Evolutionary conservation across 1,140 invertebrate genomes (phyloP).

Genomic region (Plectrocnemia conspersa): DNA sequence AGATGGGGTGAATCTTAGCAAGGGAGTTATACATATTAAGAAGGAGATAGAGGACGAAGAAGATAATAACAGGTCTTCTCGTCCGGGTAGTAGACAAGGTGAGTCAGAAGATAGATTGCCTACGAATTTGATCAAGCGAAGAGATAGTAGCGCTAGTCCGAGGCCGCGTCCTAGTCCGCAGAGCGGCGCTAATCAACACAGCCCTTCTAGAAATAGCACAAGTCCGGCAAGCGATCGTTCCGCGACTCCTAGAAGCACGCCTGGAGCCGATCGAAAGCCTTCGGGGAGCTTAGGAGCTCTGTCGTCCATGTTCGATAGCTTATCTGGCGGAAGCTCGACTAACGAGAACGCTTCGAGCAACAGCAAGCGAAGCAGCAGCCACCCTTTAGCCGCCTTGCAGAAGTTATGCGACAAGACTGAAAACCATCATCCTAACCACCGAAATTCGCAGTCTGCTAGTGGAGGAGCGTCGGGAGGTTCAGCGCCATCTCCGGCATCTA

Average conservation of each 20-base stretch:
- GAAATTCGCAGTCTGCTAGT: slow-evolving; percentile 39
- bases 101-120: slow-evolving; percentile 41
- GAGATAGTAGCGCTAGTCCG: slow-evolving; percentile 42
- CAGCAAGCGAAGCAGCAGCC: slow-evolving; percentile 65
- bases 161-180: slow-evolving; percentile 57
- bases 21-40: slow-evolving; percentile 51
- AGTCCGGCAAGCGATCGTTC: slow-evolving; percentile 74
- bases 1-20: slow-evolving; percentile 48
- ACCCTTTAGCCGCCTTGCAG: slow-evolving; percentile 87
- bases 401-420: slow-evolving; percentile 94
- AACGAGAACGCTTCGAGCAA: slow-evolving; percentile 46
- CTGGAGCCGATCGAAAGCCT: slow-evolving; percentile 61
- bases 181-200: slow-evolving; percentile 54
- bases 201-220: slow-evolving; percentile 58
- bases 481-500: slow-evolving; percentile 42
- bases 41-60: slow-evolving; percentile 55
- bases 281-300: slow-evolving; percentile 73
- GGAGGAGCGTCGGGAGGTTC: slow-evolving; percentile 40
- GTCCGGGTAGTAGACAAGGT: slow-evolving; percentile 49
- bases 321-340: slow-evolving; percentile 56
- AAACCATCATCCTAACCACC: slow-evolving; percentile 54
- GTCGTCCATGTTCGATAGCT: slow-evolving; percentile 84
- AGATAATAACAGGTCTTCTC: slow-evolving; percentile 48
- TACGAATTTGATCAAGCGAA: slow-evolving; percentile 30
- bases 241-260: slow-evolving; percentile 62